These are phyloP conservation scores for Clarias magur DNA, from an alignment of 2,113 vertebrate genomes.

Conservation along the genomic window DNA sequence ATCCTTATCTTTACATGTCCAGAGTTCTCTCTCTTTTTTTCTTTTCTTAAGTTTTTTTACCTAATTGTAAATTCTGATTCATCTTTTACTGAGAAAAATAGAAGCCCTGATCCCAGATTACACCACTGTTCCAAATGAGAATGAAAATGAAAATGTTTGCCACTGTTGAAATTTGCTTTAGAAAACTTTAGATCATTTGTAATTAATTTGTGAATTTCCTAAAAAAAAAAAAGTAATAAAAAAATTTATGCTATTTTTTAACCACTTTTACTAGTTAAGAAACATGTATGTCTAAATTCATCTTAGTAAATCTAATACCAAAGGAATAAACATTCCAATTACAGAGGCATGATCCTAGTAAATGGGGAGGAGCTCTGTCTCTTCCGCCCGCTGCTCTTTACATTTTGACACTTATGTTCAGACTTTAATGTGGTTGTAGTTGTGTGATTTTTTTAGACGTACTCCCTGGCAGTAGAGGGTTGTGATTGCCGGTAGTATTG, in stretches of 20 bases:
- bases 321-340: not conserved
- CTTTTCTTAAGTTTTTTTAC: not conserved
- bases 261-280: too few relatives aligned
- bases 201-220: not conserved
- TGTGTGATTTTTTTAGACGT: conserved; percentile 78
- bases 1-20: not conserved
- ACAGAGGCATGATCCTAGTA: conserved; percentile 49
- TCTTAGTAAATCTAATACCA: not conserved
- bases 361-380: conserved; percentile 57
- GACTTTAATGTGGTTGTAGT: conserved; percentile 21
- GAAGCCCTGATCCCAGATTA: conserved; percentile 24
- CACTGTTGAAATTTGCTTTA: not conserved
- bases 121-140: conserved; percentile 23
- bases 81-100: not conserved
- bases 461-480: conserved; percentile 86
- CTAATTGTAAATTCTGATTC: not conserved
- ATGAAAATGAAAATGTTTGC: not conserved
- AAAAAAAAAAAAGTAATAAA: too few relatives aligned
- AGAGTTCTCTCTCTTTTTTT: not conserved
- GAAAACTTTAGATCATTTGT: not conserved
- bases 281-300: not conserved
- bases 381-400: conserved; percentile 68
- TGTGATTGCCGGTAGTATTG: conserved; percentile 86
- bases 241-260: too few relatives aligned
- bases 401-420: not conserved